Percentiles rank a stretch among this genome's conserved stretches.
Evolutionary conservation across 2,113 vertebrate genomes (phyloP).

Genomic region (Paramormyrops kingsleyae): DNA sequence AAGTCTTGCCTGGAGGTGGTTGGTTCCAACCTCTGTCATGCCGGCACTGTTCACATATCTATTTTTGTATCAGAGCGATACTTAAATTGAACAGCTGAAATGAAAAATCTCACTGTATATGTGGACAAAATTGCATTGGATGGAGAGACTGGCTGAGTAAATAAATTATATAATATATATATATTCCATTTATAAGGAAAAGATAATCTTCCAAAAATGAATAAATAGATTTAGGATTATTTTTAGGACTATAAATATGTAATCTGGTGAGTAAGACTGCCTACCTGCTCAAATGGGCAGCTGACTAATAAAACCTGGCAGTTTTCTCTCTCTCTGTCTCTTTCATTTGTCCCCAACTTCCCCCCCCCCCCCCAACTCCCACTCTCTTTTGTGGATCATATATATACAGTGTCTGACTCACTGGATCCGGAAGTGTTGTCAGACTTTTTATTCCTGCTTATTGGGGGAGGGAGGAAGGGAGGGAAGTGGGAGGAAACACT

Average conservation of each 20-base stretch:
- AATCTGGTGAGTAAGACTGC: neutral
- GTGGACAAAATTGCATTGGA: neutral
- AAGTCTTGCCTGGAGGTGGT: neutral
- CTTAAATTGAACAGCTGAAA: neutral
- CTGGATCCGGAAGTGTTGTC: neutral
- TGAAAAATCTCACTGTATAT: neutral
- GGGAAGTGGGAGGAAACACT: neutral
- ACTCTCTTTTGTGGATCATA: neutral
- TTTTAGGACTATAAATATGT: neutral
- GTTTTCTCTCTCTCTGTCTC: neutral
- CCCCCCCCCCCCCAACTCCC: neutral
- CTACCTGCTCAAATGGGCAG: neutral
- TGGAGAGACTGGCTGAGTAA: neutral
- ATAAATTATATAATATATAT: neutral
- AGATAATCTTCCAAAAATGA: neutral
- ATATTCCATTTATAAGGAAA: neutral
- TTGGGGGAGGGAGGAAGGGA: neutral
- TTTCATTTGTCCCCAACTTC: neutral
- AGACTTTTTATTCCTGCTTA: neutral
- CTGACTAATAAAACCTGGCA: neutral
- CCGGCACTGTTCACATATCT: neutral
- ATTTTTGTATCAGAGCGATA: neutral
- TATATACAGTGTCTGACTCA: slow-evolving; percentile 8
- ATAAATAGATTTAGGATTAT: neutral
- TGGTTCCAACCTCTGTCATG: neutral